These are phyloP conservation scores for Hycleus cichorii DNA, from an alignment of 1,140 invertebrate species.

Conservation along the genomic window DNA sequence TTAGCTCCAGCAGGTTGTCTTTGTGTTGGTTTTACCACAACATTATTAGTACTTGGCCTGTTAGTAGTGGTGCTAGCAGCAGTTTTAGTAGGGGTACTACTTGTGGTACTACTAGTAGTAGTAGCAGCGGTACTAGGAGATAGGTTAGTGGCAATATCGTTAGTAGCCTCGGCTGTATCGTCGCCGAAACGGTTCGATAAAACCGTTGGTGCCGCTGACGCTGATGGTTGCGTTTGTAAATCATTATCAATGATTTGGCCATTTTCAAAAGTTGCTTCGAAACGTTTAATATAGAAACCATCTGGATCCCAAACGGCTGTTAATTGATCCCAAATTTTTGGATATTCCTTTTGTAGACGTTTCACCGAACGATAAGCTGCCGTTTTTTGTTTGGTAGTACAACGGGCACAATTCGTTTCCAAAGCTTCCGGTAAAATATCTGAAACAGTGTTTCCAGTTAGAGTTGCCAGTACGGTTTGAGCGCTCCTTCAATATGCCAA, in stretches of 20 bases:
- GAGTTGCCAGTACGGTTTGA: too few species aligned
- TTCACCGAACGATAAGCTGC: conserved; percentile 47
- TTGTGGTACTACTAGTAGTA: conserved; percentile 7
- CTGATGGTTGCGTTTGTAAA: conserved; percentile 9
- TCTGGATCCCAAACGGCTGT: conserved; percentile 51
- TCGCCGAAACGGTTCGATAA: conserved; percentile 17
- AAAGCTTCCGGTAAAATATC: conserved; percentile 56
- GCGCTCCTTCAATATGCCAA: too few species aligned
- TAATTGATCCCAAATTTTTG: conserved; percentile 50
- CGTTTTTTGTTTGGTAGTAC: conserved; percentile 52
- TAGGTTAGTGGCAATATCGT: conserved; percentile 2
- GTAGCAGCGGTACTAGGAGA: not conserved
- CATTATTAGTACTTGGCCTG: conserved; percentile 1
- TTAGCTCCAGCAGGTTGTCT: conserved; percentile 10
- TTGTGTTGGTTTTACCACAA: conserved; percentile 4
- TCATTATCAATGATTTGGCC: not conserved
- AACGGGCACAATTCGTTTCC: conserved; percentile 51
- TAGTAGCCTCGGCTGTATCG: not conserved
- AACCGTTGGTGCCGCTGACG: not conserved
- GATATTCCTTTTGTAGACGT: conserved; percentile 49
- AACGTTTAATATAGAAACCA: conserved; percentile 45
- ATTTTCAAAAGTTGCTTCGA: conserved; percentile 24
- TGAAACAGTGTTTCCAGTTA: conserved; percentile 32
- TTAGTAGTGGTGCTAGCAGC: conserved; percentile 9
- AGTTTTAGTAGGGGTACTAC: not conserved